A percentile compares a stretch with the other conserved stretches of the same genome.
These are phyloP conservation scores for Patiria pectinifera DNA, from an alignment of 53 echinoderm and acorn worm genomes.

Conservation along the genomic window DNA sequence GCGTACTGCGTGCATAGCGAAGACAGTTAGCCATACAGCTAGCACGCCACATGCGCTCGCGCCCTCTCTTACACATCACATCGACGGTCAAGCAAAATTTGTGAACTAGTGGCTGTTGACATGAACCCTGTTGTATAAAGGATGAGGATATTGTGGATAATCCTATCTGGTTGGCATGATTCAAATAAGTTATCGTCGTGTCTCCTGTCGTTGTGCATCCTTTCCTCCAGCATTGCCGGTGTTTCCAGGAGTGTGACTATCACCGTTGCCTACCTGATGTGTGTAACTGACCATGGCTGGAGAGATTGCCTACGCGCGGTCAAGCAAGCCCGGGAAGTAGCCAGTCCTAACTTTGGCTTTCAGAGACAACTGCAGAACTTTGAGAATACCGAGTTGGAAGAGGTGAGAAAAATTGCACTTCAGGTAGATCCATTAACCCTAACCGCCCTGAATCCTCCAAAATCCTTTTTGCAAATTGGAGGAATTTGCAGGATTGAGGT, in stretches of 20 bases:
- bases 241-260: conserved; percentile 93
- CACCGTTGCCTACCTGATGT: conserved; percentile 97
- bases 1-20: too few relatives aligned
- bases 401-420: conserved; percentile 58
- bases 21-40: too few relatives aligned
- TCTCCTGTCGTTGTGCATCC: neutral
- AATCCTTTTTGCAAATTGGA: too few relatives aligned
- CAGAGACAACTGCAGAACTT: conserved; percentile 94
- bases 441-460: too few relatives aligned
- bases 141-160: neutral
- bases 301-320: conserved; percentile 88
- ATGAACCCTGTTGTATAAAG: neutral
- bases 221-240: conserved; percentile 84
- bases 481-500: too few relatives aligned
- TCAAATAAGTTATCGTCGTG: neutral
- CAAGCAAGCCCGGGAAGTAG: conserved; percentile 76
- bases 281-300: conserved; percentile 87
- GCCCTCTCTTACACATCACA: too few relatives aligned
- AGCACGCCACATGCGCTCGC: too few relatives aligned
- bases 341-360: conserved; percentile 97
- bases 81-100: too few relatives aligned
- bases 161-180: neutral
- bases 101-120: too few relatives aligned
- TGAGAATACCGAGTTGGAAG: conserved; percentile 80
- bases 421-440: neutral